Evolutionary conservation across 2,888 invertebrate genomes (phyloP).

Genomic region (Oasisia sp.): DNA sequence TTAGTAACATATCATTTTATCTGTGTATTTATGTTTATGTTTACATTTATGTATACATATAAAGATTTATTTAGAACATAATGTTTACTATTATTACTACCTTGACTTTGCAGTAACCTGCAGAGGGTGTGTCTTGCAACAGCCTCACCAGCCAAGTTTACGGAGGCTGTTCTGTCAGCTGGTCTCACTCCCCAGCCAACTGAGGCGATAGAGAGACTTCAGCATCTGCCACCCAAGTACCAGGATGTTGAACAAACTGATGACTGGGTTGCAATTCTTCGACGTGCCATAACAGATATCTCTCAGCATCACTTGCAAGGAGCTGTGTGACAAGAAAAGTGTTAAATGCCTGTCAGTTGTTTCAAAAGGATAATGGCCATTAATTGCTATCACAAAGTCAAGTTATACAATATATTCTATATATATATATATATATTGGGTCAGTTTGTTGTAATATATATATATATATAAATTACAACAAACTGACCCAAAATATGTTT

Average conservation of each 20-base stretch:
- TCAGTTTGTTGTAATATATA: too few relatives aligned
- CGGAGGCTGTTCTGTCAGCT: conserved; percentile 59
- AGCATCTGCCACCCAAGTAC: conserved; percentile 47
- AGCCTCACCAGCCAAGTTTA: conserved; percentile 66
- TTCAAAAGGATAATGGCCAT: too few relatives aligned
- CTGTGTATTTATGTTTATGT: too few relatives aligned
- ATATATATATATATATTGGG: too few relatives aligned
- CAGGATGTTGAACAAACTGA: conserved; percentile 53
- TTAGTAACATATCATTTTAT: too few relatives aligned
- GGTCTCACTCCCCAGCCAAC: conserved; percentile 50
- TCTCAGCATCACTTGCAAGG: neutral
- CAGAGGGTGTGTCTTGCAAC: conserved; percentile 62
- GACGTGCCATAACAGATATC: conserved; percentile 35
- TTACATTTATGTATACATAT: too few relatives aligned
- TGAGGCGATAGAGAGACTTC: conserved; percentile 44
- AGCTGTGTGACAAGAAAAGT: neutral
- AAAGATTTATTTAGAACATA: neutral
- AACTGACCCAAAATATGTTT: too few relatives aligned
- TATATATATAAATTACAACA: too few relatives aligned
- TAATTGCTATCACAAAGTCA: too few relatives aligned
- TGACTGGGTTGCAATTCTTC: conserved; percentile 55
- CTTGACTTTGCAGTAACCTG: neutral
- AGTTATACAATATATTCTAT: too few relatives aligned
- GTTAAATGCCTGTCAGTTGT: neutral
- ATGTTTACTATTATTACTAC: neutral